These are phyloP conservation scores for Lucifuga dentata DNA, from an alignment of 2,113 vertebrate species.

Conservation along the genomic window DNA sequence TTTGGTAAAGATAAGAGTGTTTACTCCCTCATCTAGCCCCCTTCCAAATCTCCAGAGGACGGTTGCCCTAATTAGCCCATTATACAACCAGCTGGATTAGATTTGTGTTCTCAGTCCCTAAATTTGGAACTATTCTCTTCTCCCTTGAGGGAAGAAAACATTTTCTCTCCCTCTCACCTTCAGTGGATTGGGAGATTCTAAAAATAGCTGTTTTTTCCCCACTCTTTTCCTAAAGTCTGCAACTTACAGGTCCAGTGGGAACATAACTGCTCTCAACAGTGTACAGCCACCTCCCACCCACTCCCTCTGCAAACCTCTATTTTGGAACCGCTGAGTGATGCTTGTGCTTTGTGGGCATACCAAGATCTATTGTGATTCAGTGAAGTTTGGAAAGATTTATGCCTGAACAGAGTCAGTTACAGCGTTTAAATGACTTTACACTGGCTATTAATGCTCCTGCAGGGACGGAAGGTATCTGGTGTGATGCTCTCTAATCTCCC, in stretches of 20 bases:
- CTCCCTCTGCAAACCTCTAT: conserved; percentile 74
- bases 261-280: conserved; percentile 36
- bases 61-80: conserved; percentile 23
- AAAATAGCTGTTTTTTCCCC: conserved; percentile 62
- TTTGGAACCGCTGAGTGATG: conserved; percentile 65
- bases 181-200: conserved; percentile 43
- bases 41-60: neutral
- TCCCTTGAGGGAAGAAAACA: conserved; percentile 6
- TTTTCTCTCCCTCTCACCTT: conserved; percentile 36
- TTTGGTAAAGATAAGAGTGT: conserved; percentile 11
- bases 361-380: conserved; percentile 42
- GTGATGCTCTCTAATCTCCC: conserved; percentile 70
- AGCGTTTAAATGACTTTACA: neutral
- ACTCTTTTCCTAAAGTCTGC: conserved; percentile 42
- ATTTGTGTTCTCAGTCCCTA: conserved; percentile 32
- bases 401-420: conserved; percentile 25
- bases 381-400: conserved; percentile 19
- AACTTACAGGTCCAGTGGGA: conserved; percentile 55
- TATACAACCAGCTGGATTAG: conserved; percentile 42
- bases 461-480: conserved; percentile 60
- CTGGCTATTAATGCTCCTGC: conserved; percentile 10
- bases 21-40: neutral
- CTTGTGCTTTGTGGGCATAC: conserved; percentile 36
- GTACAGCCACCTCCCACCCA: conserved; percentile 59
- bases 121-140: conserved; percentile 9